Conservation (phyloP, 1,140 invertebrate genomes). For the Psilanteris sp. region DNA sequence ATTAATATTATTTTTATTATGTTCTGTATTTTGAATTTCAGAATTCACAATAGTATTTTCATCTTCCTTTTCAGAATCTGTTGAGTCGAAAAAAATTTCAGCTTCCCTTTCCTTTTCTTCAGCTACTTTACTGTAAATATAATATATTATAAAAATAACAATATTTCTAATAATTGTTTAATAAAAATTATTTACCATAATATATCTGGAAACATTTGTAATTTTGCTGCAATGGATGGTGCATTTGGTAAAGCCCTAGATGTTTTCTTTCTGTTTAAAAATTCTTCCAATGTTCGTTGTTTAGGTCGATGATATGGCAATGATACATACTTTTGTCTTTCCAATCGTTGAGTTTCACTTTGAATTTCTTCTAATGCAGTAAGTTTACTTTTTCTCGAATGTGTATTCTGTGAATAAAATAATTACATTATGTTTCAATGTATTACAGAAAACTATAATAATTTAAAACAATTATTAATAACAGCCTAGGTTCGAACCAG, state of each 20-base stretch:
- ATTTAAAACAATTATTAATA: background rate
- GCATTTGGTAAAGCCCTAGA: slow-evolving; percentile 65
- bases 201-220: slow-evolving; percentile 73
- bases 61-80: slow-evolving; percentile 74
- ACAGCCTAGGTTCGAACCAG: no score
- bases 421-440: no score
- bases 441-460: slow-evolving; percentile 16
- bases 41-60: slow-evolving; percentile 54
- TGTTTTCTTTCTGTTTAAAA: slow-evolving; percentile 80
- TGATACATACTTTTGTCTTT: slow-evolving; percentile 83
- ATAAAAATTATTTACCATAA: slow-evolving; percentile 62
- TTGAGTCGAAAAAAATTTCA: slow-evolving; percentile 75
- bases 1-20: slow-evolving; percentile 1
- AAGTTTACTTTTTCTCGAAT: slow-evolving; percentile 64
- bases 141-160: slow-evolving; percentile 18
- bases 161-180: background rate
- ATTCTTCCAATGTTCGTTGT: slow-evolving; percentile 86
- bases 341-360: slow-evolving; percentile 83
- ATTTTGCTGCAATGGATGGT: slow-evolving; percentile 69
- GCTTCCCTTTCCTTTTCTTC: slow-evolving; percentile 77
- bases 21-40: slow-evolving; percentile 13
- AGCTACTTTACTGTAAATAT: slow-evolving; percentile 65
- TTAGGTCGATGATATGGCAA: slow-evolving; percentile 90
- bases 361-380: slow-evolving; percentile 79
- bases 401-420: no score